Percentiles rank a stretch among this genome's conserved stretches.
These are phyloP conservation scores for Cyclura pinguis DNA, from an alignment of 2,797 vertebrate genomes.

Conservation along the genomic window DNA sequence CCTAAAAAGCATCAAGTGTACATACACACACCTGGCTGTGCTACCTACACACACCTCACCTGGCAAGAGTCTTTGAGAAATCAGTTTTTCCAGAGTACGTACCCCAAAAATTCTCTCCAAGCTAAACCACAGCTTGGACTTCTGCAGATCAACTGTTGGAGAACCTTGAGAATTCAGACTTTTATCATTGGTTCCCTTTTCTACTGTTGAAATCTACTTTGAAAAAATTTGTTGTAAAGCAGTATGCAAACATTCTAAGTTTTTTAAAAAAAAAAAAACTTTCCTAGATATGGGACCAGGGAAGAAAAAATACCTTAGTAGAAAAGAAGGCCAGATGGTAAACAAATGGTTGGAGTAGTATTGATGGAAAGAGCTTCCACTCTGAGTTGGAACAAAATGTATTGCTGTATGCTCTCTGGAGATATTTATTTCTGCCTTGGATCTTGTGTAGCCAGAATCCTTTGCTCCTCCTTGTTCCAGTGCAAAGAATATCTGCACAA, in stretches of 20 bases:
- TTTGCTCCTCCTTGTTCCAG: too few species aligned
- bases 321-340: neutral
- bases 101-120: neutral
- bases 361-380: neutral
- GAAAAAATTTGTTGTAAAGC: neutral
- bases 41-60: too few species aligned
- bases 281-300: neutral
- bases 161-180: neutral
- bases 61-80: too few species aligned
- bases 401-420: too few species aligned
- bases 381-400: neutral
- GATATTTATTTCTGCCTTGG: too few species aligned
- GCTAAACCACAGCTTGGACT: neutral
- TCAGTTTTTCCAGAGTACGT: neutral
- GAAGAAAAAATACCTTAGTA: neutral
- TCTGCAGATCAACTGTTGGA: too few species aligned
- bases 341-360: neutral
- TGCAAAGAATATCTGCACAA: too few species aligned
- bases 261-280: neutral
- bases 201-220: neutral
- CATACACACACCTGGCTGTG: too few species aligned
- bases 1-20: too few species aligned
- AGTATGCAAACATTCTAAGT: neutral
- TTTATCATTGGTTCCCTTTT: neutral
- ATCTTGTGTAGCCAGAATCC: too few species aligned